Percentiles rank a stretch among this genome's conserved stretches.
Conservation (phyloP, 2,888 invertebrate species). For the Chromoteleia sp. region DNA sequence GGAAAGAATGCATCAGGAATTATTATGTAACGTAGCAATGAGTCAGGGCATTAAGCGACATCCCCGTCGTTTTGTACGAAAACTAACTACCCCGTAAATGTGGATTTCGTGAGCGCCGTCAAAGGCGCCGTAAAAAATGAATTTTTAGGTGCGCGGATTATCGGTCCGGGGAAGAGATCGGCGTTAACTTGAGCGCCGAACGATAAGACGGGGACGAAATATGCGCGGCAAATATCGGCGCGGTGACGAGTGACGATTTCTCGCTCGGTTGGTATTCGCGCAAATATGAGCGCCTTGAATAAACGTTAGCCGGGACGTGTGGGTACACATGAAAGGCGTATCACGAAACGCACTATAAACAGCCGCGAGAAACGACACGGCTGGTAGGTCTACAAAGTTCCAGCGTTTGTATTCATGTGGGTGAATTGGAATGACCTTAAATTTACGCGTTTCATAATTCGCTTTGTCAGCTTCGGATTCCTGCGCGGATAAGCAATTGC, state of each 20-base stretch:
- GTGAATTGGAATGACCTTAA: conserved; percentile 69
- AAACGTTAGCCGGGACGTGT: conserved; percentile 55
- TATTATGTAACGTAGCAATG: conserved; percentile 65
- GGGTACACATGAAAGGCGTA: conserved; percentile 69
- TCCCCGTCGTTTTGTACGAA: conserved; percentile 4
- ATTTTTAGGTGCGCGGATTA: conserved; percentile 45
- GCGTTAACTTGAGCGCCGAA: conserved; percentile 42
- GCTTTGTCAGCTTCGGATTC: conserved; percentile 68
- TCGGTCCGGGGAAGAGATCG: conserved; percentile 19
- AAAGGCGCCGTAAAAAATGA: conserved; percentile 39
- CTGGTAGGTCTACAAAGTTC: conserved; percentile 64
- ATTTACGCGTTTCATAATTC: conserved; percentile 70
- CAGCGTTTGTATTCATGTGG: conserved; percentile 64
- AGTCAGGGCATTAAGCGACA: conserved; percentile 48
- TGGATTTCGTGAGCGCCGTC: conserved; percentile 32
- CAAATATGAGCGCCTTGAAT: conserved; percentile 60
- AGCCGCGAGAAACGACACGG: conserved; percentile 60
- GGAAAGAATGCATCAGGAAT: conserved; percentile 67
- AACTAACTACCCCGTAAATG: conserved; percentile 34
- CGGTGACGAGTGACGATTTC: conserved; percentile 67
- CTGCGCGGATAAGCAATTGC: conserved; percentile 54
- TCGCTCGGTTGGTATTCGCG: conserved; percentile 52
- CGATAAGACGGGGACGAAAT: conserved; percentile 47
- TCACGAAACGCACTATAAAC: conserved; percentile 68
- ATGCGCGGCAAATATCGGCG: conserved; percentile 29